phyloP scores from a whole-genome alignment of 2,797 vertebrate species.

The Nannoperca obscura region DNA sequence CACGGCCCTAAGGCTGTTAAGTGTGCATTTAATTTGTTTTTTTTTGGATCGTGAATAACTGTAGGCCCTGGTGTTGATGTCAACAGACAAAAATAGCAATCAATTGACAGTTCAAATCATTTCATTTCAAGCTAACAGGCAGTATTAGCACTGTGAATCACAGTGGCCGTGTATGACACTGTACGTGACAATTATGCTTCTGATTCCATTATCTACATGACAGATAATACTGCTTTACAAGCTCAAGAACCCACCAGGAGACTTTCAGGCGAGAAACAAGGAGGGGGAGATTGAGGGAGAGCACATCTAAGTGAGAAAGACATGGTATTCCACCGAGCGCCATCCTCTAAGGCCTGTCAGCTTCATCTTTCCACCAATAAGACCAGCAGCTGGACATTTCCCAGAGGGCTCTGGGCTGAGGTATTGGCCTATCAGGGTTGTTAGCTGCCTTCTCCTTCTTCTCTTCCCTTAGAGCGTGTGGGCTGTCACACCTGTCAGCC shows the following conservation, averaged over 20 bases:
- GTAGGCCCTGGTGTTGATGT: neutral
- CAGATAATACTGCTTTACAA: slow-evolving; percentile 45
- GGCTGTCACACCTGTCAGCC: slow-evolving; percentile 70
- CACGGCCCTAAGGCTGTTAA: too few species aligned
- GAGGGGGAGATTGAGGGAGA: slow-evolving; percentile 30
- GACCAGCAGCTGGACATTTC: slow-evolving; percentile 69
- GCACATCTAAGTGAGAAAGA: slow-evolving; percentile 42
- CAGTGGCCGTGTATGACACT: slow-evolving; percentile 17
- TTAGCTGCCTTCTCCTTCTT: slow-evolving; percentile 37
- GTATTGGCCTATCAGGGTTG: slow-evolving; percentile 50
- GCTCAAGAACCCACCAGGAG: slow-evolving; percentile 34
- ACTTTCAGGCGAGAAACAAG: slow-evolving; percentile 3
- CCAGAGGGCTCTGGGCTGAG: slow-evolving; percentile 54
- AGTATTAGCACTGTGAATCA: slow-evolving; percentile 20
- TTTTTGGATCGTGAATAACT: neutral
- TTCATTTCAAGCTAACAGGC: slow-evolving; percentile 8
- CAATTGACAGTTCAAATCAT: too few species aligned
- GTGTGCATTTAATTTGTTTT: too few species aligned
- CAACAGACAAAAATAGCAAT: neutral
- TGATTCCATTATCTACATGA: slow-evolving; percentile 57
- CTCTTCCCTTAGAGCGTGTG: slow-evolving; percentile 13
- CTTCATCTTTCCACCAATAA: slow-evolving; percentile 61
- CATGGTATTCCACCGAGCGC: slow-evolving; percentile 33
- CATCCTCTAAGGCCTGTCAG: slow-evolving; percentile 66
- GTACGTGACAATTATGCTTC: slow-evolving; percentile 52